Evolutionary conservation across 2,888 invertebrate genomes (phyloP).

Genomic region (Cephus spinipes): DNA sequence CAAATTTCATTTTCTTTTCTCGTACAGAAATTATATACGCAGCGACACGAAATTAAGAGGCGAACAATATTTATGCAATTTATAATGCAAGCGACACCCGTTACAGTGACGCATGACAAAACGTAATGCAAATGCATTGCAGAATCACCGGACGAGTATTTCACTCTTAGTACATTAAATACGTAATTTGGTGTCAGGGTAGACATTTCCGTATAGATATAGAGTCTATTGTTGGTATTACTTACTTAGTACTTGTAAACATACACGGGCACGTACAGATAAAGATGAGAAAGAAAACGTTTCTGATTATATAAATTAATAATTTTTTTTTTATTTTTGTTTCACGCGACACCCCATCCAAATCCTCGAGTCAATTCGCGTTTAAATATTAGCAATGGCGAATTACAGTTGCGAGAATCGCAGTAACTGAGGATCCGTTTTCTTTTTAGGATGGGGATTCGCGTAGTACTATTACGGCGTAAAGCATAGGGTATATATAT

Average conservation of each 20-base stretch:
- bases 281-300: constrained; percentile 22
- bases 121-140: background rate
- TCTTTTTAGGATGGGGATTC: constrained; percentile 15
- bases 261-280: constrained; percentile 33
- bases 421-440: background rate
- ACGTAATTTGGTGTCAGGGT: constrained; percentile 93
- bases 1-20: background rate
- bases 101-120: background rate
- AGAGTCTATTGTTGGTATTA: constrained; percentile 64
- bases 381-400: constrained; percentile 9
- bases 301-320: constrained; percentile 41
- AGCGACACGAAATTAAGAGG: background rate
- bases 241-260: constrained; percentile 39
- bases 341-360: constrained; percentile 8
- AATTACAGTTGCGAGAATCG: background rate
- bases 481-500: constrained; percentile 30
- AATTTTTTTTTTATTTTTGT: constrained; percentile 33
- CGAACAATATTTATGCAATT: background rate
- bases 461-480: constrained; percentile 40
- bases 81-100: background rate
- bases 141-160: constrained; percentile 69
- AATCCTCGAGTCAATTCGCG: constrained; percentile 8
- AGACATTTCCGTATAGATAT: constrained; percentile 67
- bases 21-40: background rate
- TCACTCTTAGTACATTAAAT: constrained; percentile 79